These are phyloP conservation scores for Buceros bicornis DNA, from an alignment of 2,797 vertebrate species.

Conservation along the genomic window DNA sequence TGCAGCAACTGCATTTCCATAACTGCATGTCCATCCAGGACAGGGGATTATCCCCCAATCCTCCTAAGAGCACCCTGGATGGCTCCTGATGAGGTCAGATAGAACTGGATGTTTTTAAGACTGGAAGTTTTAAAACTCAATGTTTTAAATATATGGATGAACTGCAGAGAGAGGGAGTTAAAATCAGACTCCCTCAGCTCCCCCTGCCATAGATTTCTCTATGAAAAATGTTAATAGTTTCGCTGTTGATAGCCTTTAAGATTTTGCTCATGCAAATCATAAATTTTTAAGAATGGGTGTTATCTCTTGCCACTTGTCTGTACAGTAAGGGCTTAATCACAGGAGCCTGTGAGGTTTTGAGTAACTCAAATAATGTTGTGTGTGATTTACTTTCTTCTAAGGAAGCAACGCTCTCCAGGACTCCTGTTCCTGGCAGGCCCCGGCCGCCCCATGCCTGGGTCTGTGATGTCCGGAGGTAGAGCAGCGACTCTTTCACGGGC, in stretches of 20 bases:
- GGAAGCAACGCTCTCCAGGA: neutral
- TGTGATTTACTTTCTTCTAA: constrained; percentile 41
- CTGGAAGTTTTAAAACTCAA: too few species aligned
- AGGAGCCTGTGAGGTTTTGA: neutral
- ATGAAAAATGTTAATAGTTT: constrained; percentile 23
- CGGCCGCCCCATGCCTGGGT: too few species aligned
- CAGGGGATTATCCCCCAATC: neutral
- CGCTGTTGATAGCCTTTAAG: constrained; percentile 9
- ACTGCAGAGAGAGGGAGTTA: neutral
- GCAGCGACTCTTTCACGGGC: too few species aligned
- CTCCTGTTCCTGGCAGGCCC: too few species aligned
- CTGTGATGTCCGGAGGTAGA: too few species aligned
- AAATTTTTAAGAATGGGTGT: constrained; percentile 31
- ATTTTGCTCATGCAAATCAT: constrained; percentile 14
- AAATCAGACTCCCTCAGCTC: neutral
- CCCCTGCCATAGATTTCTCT: neutral
- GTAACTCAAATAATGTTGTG: neutral
- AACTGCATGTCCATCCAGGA: neutral
- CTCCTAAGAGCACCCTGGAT: neutral
- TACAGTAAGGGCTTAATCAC: constrained; percentile 19
- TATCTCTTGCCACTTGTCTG: neutral
- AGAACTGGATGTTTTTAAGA: neutral
- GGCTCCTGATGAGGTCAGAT: neutral
- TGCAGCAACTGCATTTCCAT: neutral
- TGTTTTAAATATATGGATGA: neutral